Evolutionary conservation across 2,797 vertebrate genomes (phyloP), one percentile per base, ranked within the genome.

Genomic region (Atherinosoma microstoma): DNA sequence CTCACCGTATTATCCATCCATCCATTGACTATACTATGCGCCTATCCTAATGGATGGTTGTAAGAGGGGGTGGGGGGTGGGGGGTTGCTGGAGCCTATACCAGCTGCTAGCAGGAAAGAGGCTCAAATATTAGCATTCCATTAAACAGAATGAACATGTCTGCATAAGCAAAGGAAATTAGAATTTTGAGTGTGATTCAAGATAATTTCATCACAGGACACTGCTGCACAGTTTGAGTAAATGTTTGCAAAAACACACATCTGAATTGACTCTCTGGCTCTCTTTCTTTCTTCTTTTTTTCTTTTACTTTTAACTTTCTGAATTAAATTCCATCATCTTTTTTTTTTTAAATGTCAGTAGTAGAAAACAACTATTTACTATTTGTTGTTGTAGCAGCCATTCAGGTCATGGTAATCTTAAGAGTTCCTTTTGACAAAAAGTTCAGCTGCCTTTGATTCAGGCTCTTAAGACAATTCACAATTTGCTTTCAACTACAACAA

Each of bases 171-270:
- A 77, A 78, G 40, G 35, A 67, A 80, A 70, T 45, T 3, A 59
- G 6, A 51, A 49, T 12, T 57, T 3, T 30, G 35, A 58, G 30
- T 42, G 53, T 67, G n/a, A 63, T 5, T 63, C 51, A 22, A 27
- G 36, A 54, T 66, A n/a, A 58, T 79, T 77, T 63, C 13, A 80
- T 67, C 38, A 1, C 7, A 61, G 32, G 36, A n/a, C 45, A 69
- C 49, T 57, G 42, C 57, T 70, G 38, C 18, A 45, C 0, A 3
- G 40, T 66, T 54, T 22, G 5, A 64, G 53, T 71, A 68, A 84
- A 81, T 78, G 49, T 74, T 82, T 85, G 78, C 29, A 68, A 34
- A 69, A 29, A 10, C 30, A 82, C 36, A 70, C 35, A 20, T 60
- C 27, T 45, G 27, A 80, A 76, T 63, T 40, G 68, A 35, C 42